Evolutionary conservation across 1,140 invertebrate genomes (phyloP), one percentile per base, ranked within the genome.

Genomic region (Sycobia sp.): DNA sequence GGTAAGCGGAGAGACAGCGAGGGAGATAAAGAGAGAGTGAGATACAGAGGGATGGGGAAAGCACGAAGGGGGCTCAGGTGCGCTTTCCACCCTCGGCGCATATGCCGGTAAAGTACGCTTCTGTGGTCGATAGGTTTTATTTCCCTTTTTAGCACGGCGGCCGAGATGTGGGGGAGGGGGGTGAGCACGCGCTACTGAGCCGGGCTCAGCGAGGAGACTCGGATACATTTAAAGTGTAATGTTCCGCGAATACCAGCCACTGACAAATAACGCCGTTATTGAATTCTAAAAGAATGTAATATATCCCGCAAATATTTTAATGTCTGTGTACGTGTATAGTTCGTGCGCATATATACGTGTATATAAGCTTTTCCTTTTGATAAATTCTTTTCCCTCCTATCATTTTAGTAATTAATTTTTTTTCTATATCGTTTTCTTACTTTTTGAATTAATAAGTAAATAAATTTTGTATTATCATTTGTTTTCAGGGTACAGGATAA

Each of bases 261-360:
- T 46, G 29, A 44, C 49, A 61, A 61, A 61, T 46, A 61, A 44
- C 20, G 38, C 29, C 8, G 49, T 54, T 61, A 61, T 61, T 54
- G 39, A 61, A 61, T 61, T 61, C 47, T 11, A 7, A 36, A 53
- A 53, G 20, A 60, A 60, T 50, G 23, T 41, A 41, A 60, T 50
- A 51, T 44, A 22, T 29, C 46, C 18, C 23, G 36, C 34, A 27
- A 51, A 43, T 32, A 51, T 22, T 34, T 11, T 51, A 51, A 51
- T 60, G n/a, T 14, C 50, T 39, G 13, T n/a, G n/a, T n/a, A n/a
- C n/a, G n/a, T n/a, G n/a, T n/a, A n/a, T n/a, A n/a, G n/a, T n/a
- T n/a, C n/a, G n/a, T n/a, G n/a, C n/a, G n/a, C n/a, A n/a, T n/a
- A n/a, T n/a, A n/a, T n/a, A n/a, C n/a, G n/a, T n/a, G n/a, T n/a